Base-by-base conservation (phyloP, 2,113 vertebrate species). In the Microcebus griseorufus region DNA sequence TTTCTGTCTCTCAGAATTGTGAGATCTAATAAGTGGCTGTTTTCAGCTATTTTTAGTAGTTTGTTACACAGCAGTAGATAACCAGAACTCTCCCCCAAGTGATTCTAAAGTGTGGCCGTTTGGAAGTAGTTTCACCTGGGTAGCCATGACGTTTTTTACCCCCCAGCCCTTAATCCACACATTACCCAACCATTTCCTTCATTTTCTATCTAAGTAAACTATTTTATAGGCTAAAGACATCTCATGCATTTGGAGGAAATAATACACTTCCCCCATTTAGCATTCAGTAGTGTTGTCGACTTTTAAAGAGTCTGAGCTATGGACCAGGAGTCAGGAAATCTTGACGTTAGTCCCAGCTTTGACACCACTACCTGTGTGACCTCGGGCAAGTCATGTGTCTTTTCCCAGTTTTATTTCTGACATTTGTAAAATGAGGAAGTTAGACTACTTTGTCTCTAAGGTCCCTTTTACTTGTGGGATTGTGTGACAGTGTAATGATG, bases 1-100 rank as follows among this genome's bases (percentile, higher is more conserved):
- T 90, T 92, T 42, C 75, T 83, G 18, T 34, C n/a, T 34, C 39
- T 97, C 94, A 93, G 39, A 90, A 92, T 37, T 34, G 37, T 69
- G 37, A 82, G 58, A 32, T 20, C 37, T 48, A 62, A 81, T 48
- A 51, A 84, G 83, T 23, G 22, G 42, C 23, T 55, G 8, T 32
- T 87, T 90, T 85, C 45, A 65, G 42, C 37, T 65, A 22, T 92
- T 79, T 80, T 81, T 90, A 29, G n/a, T 78, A n/a, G 69, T 62
- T 87, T 93, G 27, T 72, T 51, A 60, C 16, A 42, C 9, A 88
- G 55, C 12, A 25, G 13, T 45, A 42, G 17, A 22, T 53, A 45
- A 20, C 23, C 12, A 11, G 34, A 42, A 17, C 37, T 45, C 18
- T 93, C n/a, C 45, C 32, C 72, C 27, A 60, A 20, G 48, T 90